These are phyloP conservation scores for Spea multiplicata DNA, from an alignment of 2,113 vertebrate genomes.

Conservation along the genomic window DNA sequence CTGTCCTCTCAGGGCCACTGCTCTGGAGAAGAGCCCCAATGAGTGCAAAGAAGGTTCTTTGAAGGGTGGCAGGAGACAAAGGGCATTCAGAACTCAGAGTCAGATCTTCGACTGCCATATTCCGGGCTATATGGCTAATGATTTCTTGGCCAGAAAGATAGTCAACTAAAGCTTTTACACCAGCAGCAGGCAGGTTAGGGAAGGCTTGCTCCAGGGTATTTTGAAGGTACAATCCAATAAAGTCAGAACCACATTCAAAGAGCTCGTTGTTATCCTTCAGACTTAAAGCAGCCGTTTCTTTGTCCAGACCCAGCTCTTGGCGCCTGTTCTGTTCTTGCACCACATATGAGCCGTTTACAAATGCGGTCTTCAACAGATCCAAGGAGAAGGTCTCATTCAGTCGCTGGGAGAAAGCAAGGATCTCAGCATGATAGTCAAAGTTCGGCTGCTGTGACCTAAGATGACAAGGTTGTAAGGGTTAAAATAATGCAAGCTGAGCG, in stretches of 20 bases:
- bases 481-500: background rate
- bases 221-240: conserved; percentile 68
- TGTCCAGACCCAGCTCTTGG: conserved; percentile 67
- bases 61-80: conserved; percentile 71
- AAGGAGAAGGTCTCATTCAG: conserved; percentile 78
- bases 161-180: conserved; percentile 65
- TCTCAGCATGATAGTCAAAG: conserved; percentile 93
- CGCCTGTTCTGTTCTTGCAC: conserved; percentile 75
- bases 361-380: conserved; percentile 82
- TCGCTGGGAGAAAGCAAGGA: conserved; percentile 81
- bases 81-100: conserved; percentile 80
- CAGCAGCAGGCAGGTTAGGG: conserved; percentile 69
- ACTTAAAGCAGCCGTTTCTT: conserved; percentile 64
- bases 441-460: conserved; percentile 82
- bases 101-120: conserved; percentile 83
- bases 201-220: conserved; percentile 70
- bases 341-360: conserved; percentile 84
- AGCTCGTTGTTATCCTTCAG: conserved; percentile 78
- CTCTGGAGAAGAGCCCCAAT: conserved; percentile 80
- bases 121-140: conserved; percentile 72
- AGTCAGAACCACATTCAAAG: conserved; percentile 63
- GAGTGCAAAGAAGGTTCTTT: conserved; percentile 81
- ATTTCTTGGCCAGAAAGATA: conserved; percentile 72
- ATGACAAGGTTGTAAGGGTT: background rate
- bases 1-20: conserved; percentile 72